Percentiles rank a stretch among this genome's conserved stretches.
Evolutionary conservation across 2,888 invertebrate species (phyloP).

Genomic region (Meandrusa payeni): DNA sequence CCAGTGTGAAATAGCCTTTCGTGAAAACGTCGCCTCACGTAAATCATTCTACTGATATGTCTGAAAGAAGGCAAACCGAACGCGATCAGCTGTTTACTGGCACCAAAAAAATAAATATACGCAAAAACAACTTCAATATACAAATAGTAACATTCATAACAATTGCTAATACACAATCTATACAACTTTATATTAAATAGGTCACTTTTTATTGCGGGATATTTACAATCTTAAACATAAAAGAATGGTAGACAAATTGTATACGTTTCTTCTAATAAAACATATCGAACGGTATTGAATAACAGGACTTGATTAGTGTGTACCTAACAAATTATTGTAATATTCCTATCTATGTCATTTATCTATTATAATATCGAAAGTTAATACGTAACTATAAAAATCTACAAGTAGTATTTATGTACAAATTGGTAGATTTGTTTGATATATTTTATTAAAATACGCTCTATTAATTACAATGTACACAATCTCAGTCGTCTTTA

Average conservation of each 20-base stretch:
- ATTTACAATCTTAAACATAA: conserved; percentile 62
- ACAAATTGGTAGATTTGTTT: conserved; percentile 21
- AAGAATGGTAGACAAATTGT: conserved; percentile 18
- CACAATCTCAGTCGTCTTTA: conserved; percentile 17
- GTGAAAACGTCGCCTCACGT: conserved; percentile 9
- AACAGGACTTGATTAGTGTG: conserved; percentile 6
- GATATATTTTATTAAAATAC: conserved; percentile 24
- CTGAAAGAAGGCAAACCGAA: conserved; percentile 31
- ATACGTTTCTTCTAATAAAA: conserved; percentile 16
- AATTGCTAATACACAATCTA: conserved; percentile 52
- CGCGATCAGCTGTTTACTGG: conserved; percentile 33
- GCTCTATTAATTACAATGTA: conserved; percentile 11
- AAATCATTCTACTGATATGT: conserved; percentile 35
- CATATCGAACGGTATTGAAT: conserved; percentile 7
- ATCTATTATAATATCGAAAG: conserved; percentile 12
- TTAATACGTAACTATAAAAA: conserved; percentile 18
- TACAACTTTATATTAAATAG: conserved; percentile 65
- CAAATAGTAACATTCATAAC: conserved; percentile 56
- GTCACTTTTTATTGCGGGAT: conserved; percentile 45
- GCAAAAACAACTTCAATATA: conserved; percentile 38
- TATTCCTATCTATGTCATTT: conserved; percentile 17
- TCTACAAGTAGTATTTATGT: conserved; percentile 19
- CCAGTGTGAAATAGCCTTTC: background rate
- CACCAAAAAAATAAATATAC: conserved; percentile 49
- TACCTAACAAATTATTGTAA: conserved; percentile 13